These are phyloP conservation scores for Tenthredo scrophulariae DNA, from an alignment of 2,888 invertebrate genomes.

Conservation along the genomic window DNA sequence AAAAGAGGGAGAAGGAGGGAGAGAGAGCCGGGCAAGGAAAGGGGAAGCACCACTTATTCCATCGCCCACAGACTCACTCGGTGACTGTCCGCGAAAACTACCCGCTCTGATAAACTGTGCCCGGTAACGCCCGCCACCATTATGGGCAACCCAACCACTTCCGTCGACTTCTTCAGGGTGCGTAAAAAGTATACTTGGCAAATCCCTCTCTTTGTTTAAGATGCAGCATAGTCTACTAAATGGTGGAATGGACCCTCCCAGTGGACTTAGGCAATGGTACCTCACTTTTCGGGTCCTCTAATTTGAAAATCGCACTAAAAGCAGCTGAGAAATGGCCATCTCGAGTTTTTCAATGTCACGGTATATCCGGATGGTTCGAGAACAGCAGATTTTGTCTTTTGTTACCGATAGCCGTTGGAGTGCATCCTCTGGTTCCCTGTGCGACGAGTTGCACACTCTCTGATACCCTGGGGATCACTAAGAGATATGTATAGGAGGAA, in stretches of 20 bases:
- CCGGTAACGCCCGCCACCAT: background rate
- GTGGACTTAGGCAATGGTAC: background rate
- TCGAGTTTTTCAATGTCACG: background rate
- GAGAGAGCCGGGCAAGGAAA: slow-evolving; percentile 7
- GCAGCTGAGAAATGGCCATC: background rate
- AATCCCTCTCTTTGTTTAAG: background rate
- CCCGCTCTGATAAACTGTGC: slow-evolving; percentile 39
- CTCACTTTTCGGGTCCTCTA: background rate
- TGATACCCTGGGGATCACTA: slow-evolving; percentile 2
- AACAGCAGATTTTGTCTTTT: slow-evolving; percentile 72
- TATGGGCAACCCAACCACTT: slow-evolving; percentile 13
- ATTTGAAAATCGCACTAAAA: background rate
- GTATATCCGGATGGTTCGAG: background rate
- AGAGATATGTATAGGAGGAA: background rate
- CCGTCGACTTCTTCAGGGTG: background rate
- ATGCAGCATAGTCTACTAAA: background rate
- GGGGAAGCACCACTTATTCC: slow-evolving; percentile 37
- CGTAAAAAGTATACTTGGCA: background rate
- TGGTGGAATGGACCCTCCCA: background rate
- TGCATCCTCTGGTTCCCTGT: slow-evolving; percentile 64
- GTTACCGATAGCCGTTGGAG: slow-evolving; percentile 70
- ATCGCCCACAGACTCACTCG: slow-evolving; percentile 36
- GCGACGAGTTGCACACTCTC: background rate
- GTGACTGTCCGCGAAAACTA: slow-evolving; percentile 46
- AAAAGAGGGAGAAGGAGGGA: slow-evolving; percentile 28